phyloP scores from a whole-genome alignment of 2,113 vertebrate genomes.

The Solenodon paradoxus region DNA sequence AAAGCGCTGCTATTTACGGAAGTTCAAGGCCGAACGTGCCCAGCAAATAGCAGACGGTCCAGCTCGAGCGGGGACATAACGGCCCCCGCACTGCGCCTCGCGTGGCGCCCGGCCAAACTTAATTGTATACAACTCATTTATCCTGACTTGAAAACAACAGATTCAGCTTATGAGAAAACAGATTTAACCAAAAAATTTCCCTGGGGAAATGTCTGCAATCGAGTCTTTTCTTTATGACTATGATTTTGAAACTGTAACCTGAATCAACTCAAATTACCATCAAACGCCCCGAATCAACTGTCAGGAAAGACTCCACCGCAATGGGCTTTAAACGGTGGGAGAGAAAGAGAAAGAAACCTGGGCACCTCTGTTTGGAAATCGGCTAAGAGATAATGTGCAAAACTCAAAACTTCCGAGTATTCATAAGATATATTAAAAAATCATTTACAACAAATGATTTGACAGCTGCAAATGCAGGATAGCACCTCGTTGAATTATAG shows the following conservation, averaged over 20 bases:
- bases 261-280: slow-evolving; percentile 67
- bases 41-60: too few species aligned
- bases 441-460: slow-evolving; percentile 83
- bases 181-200: slow-evolving; percentile 58
- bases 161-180: slow-evolving; percentile 54
- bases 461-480: slow-evolving; percentile 86
- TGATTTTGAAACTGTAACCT: slow-evolving; percentile 60
- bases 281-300: slow-evolving; percentile 74
- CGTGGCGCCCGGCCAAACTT: background rate
- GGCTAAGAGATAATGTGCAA: slow-evolving; percentile 74
- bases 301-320: slow-evolving; percentile 60
- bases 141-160: slow-evolving; percentile 54
- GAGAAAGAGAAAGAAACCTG: background rate
- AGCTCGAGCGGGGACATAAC: too few species aligned
- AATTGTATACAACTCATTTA: slow-evolving; percentile 22
- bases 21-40: slow-evolving; percentile 59
- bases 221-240: slow-evolving; percentile 63
- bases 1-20: too few species aligned
- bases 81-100: too few species aligned
- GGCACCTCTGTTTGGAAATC: slow-evolving; percentile 71
- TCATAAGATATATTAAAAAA: slow-evolving; percentile 79
- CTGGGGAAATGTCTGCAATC: slow-evolving; percentile 48
- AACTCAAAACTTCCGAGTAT: slow-evolving; percentile 79
- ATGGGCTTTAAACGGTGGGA: background rate
- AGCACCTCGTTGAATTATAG: slow-evolving; percentile 86